Base-by-base conservation (phyloP, 2,113 vertebrate genomes). In the Psittacara wagleri region DNA sequence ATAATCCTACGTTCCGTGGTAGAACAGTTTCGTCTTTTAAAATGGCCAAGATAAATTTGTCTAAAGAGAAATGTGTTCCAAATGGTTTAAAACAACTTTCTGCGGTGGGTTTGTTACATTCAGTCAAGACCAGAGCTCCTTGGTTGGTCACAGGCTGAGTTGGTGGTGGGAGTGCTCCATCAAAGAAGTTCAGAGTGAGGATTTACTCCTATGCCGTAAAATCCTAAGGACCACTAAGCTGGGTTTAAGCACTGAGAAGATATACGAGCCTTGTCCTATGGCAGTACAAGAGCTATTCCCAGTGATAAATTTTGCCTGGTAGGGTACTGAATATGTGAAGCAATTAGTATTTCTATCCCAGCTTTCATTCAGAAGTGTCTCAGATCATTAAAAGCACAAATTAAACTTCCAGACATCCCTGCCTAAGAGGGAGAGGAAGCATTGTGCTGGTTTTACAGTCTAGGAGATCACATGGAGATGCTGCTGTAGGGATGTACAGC, bases 1-100 rank as follows among this genome's bases (percentile, higher is more conserved):
- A 0, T 7, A 14, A 33, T 11, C 29, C 19, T 3, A 2, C 3
- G 15, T 31, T 39, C 62, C 2, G 0, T 43, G 46, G 55, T 19
- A 13, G 49, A 51, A 31, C 0, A 0, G 35, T 63, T 39, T 8
- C 3, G 1, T 83, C 29, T 15, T 86, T 64, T 59, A 29, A 43
- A 52, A 2, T 2, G 3, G 17, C 24, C 7, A 16, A 35, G 54
- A 8, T 51, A 2, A 3, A 10, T 20, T 75, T 43, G 3, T 0
- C 0, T 11, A 2, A 24, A 13, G 70, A 6, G 5, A 44, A 15
- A 3, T 9, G 7, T 3, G 12, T 73, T 86, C 19, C 29, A 3
- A 0, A 1, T 2, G 1, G 49, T 76, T 39, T 13, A 18, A 67
- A 51, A 22, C 33, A 2, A 6, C 10, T 25, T 43, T 43, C 1